Percentiles rank a stretch among this genome's conserved stretches.
phyloP scores from a whole-genome alignment of 2,797 vertebrate genomes.

The Lophius americanus region DNA sequence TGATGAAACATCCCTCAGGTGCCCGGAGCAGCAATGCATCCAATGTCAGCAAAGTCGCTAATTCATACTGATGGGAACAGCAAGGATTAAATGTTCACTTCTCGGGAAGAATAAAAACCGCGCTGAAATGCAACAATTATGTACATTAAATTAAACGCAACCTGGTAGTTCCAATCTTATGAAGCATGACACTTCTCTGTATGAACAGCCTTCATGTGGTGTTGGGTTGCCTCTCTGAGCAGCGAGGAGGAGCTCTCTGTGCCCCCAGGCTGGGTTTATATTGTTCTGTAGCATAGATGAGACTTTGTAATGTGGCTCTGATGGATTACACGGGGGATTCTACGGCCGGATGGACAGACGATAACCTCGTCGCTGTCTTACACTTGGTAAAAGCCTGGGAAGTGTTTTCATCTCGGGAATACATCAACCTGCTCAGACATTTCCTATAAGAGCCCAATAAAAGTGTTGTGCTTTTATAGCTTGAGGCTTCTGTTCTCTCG shows the following conservation, averaged over 20 bases:
- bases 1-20: constrained; percentile 49
- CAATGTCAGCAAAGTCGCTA: constrained; percentile 64
- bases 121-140: constrained; percentile 29
- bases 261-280: constrained; percentile 53
- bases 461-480: constrained; percentile 38
- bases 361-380: constrained; percentile 51
- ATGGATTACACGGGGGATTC: constrained; percentile 62
- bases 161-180: constrained; percentile 52
- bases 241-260: constrained; percentile 35
- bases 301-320: constrained; percentile 65
- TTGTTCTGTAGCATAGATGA: constrained; percentile 56
- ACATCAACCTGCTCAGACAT: constrained; percentile 26
- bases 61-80: constrained; percentile 51
- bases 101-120: constrained; percentile 10
- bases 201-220: constrained; percentile 64
- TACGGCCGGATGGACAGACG: constrained; percentile 38
- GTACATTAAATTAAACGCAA: constrained; percentile 29
- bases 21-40: constrained; percentile 56
- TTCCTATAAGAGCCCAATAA: constrained; percentile 37
- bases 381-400: constrained; percentile 41
- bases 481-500: constrained; percentile 16
- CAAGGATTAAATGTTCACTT: constrained; percentile 3
- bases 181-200: constrained; percentile 39
- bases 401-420: constrained; percentile 28
- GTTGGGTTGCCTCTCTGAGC: constrained; percentile 51